Conservation (phyloP, 2,888 invertebrate genomes). For the Rambutsinella grinnellia region DNA sequence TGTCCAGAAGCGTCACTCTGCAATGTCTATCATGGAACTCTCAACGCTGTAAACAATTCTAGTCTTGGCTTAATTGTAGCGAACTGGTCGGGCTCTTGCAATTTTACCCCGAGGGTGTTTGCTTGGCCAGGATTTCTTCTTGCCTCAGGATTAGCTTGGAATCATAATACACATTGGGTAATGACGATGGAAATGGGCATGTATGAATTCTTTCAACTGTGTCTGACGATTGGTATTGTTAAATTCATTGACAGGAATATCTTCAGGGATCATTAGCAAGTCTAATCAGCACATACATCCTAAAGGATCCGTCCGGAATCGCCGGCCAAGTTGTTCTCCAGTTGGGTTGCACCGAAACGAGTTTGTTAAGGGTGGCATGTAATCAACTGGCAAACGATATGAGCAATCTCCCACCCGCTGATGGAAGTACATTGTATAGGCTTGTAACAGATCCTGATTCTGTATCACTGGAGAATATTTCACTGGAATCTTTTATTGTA, state of each 20-base stretch:
- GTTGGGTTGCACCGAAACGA: constrained; percentile 74
- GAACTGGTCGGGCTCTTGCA: constrained; percentile 75
- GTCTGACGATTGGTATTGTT: constrained; percentile 5
- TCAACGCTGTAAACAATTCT: constrained; percentile 72
- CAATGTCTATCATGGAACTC: constrained; percentile 73
- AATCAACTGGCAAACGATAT: constrained; percentile 72
- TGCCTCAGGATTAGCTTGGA: constrained; percentile 75
- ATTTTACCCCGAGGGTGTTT: constrained; percentile 74
- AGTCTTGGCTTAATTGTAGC: constrained; percentile 73
- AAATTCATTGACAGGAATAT: constrained; percentile 69
- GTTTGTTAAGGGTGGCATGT: constrained; percentile 71
- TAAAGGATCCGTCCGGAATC: constrained; percentile 71
- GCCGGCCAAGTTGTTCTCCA: constrained; percentile 73
- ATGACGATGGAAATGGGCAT: too few relatives aligned
- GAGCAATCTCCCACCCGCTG: constrained; percentile 73
- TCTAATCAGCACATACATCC: constrained; percentile 73
- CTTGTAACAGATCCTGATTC: constrained; percentile 75
- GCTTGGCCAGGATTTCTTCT: constrained; percentile 75
- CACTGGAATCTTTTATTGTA: constrained; percentile 74
- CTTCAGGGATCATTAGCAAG: constrained; percentile 71
- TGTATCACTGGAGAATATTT: constrained; percentile 74
- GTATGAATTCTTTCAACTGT: too few relatives aligned
- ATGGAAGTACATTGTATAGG: constrained; percentile 74
- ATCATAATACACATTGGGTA: constrained; percentile 71
- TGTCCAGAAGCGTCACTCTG: constrained; percentile 75